A percentile compares a stretch with the other conserved stretches of the same genome.
phyloP scores from a whole-genome alignment of 2,797 vertebrate species.

The Poeciliopsis presidionis region DNA sequence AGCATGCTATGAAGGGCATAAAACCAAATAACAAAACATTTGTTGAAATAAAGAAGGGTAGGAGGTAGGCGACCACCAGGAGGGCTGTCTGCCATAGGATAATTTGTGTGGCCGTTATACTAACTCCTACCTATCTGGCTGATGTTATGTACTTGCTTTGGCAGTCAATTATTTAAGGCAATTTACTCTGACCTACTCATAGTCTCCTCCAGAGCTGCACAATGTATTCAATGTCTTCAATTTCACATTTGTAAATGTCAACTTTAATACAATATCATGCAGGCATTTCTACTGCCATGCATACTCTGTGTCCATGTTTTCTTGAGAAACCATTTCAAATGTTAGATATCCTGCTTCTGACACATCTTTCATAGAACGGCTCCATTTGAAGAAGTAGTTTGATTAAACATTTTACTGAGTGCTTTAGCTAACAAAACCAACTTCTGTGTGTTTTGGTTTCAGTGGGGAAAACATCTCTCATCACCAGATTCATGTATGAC shows the following conservation, averaged over 20 bases:
- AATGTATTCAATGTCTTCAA: neutral
- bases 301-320: neutral
- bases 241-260: neutral
- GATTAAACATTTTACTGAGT: neutral
- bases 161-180: neutral
- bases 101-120: neutral
- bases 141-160: neutral
- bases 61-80: too few relatives aligned
- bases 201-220: neutral
- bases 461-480: constrained; percentile 86
- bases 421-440: constrained; percentile 1
- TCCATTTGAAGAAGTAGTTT: neutral
- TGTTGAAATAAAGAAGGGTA: neutral
- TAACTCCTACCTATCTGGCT: neutral
- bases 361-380: neutral
- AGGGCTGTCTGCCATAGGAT: too few relatives aligned
- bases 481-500: constrained; percentile 88
- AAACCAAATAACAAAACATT: neutral
- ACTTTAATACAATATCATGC: neutral
- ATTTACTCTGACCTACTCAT: neutral
- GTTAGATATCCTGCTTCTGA: neutral
- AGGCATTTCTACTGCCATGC: neutral
- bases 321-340: neutral
- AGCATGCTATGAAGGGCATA: neutral
- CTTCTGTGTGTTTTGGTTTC: constrained; percentile 58